phyloP scores from a whole-genome alignment of 2,888 invertebrate genomes.

The Eustalomyia histrio region DNA sequence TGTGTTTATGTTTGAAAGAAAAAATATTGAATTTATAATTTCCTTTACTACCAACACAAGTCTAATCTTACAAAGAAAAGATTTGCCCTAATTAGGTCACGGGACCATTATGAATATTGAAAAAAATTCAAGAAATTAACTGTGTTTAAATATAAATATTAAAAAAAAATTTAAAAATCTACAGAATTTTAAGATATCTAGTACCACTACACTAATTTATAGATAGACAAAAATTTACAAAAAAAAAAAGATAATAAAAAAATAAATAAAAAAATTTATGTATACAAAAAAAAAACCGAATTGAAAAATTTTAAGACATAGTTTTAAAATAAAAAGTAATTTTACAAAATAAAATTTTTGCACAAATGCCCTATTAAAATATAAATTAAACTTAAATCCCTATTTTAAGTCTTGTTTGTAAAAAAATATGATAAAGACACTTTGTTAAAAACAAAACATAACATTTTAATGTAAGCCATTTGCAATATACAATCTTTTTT shows the following conservation, averaged over 20 bases:
- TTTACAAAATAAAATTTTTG: conserved; percentile 37
- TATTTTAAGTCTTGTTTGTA: conserved; percentile 26
- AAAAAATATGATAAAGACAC: conserved; percentile 1
- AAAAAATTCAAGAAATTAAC: conserved; percentile 43
- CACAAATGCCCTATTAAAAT: conserved; percentile 34
- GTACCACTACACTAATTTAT: conserved; percentile 55
- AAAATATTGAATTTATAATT: conserved; percentile 58
- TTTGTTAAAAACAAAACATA: too few relatives aligned
- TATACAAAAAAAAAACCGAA: conserved; percentile 12
- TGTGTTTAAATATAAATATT: conserved; percentile 70
- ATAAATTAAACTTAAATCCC: conserved; percentile 8
- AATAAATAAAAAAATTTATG: neutral
- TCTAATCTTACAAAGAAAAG: conserved; percentile 60
- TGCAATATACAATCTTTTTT: too few relatives aligned
- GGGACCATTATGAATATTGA: conserved; percentile 61
- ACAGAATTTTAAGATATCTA: conserved; percentile 51
- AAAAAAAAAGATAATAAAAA: conserved; percentile 19
- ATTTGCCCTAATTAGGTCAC: conserved; percentile 59
- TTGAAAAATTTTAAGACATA: neutral
- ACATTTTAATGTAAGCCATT: too few relatives aligned
- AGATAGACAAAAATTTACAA: conserved; percentile 64
- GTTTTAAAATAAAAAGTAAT: conserved; percentile 2
- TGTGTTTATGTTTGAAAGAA: conserved; percentile 75
- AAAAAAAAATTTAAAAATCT: conserved; percentile 49
- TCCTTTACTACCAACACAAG: conserved; percentile 40